A percentile compares a stretch with the other conserved stretches of the same genome.
phyloP scores from a whole-genome alignment of 2,888 invertebrate species.

The Eupithecia inturbata region DNA sequence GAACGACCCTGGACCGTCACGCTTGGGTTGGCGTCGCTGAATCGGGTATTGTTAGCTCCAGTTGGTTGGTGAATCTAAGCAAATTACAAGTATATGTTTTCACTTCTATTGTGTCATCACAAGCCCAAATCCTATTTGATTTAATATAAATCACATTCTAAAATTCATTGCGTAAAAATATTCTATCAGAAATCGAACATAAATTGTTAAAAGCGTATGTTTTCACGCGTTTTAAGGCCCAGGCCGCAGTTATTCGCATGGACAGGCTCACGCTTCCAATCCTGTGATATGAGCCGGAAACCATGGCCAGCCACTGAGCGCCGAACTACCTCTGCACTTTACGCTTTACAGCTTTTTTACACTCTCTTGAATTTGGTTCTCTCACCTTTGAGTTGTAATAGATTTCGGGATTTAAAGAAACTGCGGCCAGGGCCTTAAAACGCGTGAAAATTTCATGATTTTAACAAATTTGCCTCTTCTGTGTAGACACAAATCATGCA shows the following conservation, averaged over 20 bases:
- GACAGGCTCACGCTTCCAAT: conserved; percentile 60
- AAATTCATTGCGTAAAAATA: neutral
- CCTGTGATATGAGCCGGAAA: conserved; percentile 63
- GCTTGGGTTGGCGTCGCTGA: neutral
- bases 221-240: neutral
- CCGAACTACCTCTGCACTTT: conserved; percentile 46
- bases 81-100: neutral
- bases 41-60: neutral
- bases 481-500: too few species aligned
- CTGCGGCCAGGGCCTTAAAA: too few species aligned
- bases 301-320: conserved; percentile 53
- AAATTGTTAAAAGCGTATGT: neutral
- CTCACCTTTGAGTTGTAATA: conserved; percentile 4
- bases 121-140: neutral
- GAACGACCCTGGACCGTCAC: neutral
- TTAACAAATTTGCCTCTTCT: too few species aligned
- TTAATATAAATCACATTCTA: neutral
- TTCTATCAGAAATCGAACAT: neutral
- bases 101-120: neutral
- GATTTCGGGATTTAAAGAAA: conserved; percentile 14
- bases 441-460: too few species aligned
- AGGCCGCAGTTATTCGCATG: conserved; percentile 52
- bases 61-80: neutral
- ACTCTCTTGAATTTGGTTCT: conserved; percentile 18
- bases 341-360: conserved; percentile 52